Percentiles rank a stretch among this genome's conserved stretches.
Conservation (phyloP, 2,113 vertebrate genomes). For the Galbula dea region DNA sequence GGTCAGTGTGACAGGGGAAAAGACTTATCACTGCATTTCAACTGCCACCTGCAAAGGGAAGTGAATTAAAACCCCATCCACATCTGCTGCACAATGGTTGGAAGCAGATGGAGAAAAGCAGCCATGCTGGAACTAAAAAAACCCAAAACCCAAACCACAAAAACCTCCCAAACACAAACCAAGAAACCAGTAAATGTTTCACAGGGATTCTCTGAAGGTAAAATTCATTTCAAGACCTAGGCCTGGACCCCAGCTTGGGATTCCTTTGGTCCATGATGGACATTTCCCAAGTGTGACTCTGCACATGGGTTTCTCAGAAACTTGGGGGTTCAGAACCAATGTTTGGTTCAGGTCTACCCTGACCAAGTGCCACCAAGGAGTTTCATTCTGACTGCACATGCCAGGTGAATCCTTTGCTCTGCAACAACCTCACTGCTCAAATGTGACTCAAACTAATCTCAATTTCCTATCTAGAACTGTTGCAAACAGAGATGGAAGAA, state of each 20-base stretch:
- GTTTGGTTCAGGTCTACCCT: not conserved
- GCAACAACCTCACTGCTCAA: not conserved
- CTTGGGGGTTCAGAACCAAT: not conserved
- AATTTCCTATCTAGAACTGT: not conserved
- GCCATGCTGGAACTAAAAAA: not conserved
- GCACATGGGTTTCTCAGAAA: not conserved
- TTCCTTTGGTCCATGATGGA: not conserved
- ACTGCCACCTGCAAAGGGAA: not conserved
- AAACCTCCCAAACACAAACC: not conserved
- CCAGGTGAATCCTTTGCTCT: not conserved
- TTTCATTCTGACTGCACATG: not conserved
- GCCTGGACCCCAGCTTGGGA: not conserved
- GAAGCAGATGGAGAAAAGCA: conserved; percentile 13
- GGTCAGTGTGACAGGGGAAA: not conserved
- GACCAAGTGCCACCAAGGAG: accelerated
- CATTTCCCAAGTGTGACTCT: not conserved
- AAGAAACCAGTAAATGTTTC: not conserved
- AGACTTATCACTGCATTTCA: not conserved
- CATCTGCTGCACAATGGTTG: not conserved
- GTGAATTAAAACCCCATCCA: not conserved
- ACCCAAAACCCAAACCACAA: not conserved
- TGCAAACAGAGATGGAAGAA: not conserved
- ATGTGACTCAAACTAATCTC: not conserved
- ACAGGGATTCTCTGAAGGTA: not conserved
- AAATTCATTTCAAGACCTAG: not conserved